These are phyloP conservation scores for Sinentomon sp. DNA, from an alignment of 2,888 invertebrate genomes.

Conservation along the genomic window DNA sequence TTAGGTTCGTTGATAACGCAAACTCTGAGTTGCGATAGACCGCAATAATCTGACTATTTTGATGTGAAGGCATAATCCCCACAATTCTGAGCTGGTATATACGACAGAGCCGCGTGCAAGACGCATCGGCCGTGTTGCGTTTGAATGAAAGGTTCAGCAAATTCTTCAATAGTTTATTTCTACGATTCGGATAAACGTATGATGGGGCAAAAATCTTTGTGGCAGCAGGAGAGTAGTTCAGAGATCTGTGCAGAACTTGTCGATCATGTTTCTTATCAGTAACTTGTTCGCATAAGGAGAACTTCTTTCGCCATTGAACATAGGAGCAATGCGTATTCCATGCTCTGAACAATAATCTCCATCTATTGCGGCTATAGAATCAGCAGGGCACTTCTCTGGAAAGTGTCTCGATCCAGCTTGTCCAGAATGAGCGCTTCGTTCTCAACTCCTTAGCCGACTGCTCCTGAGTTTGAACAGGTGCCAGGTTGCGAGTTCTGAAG, in stretches of 20 bases:
- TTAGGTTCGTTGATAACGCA: too few relatives aligned
- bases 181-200: constrained; percentile 2
- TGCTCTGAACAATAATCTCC: background rate
- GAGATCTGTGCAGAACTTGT: background rate
- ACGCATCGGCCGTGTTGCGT: too few relatives aligned
- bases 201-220: background rate
- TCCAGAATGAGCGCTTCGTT: background rate
- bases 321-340: constrained; percentile 2
- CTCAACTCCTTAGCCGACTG: background rate
- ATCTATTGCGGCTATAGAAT: background rate
- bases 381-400: background rate
- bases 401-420: background rate
- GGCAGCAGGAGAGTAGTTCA: background rate
- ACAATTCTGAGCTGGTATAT: too few relatives aligned
- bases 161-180: constrained; percentile 1
- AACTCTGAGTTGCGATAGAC: too few relatives aligned
- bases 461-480: background rate
- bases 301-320: too few relatives aligned
- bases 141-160: too few relatives aligned
- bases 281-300: too few relatives aligned
- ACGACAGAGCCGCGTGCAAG: too few relatives aligned
- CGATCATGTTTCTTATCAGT: background rate
- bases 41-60: too few relatives aligned
- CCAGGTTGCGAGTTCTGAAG: background rate
- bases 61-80: too few relatives aligned